Base-by-base conservation (phyloP, 1,140 invertebrate species). In the Heliconius hermathena region DNA sequence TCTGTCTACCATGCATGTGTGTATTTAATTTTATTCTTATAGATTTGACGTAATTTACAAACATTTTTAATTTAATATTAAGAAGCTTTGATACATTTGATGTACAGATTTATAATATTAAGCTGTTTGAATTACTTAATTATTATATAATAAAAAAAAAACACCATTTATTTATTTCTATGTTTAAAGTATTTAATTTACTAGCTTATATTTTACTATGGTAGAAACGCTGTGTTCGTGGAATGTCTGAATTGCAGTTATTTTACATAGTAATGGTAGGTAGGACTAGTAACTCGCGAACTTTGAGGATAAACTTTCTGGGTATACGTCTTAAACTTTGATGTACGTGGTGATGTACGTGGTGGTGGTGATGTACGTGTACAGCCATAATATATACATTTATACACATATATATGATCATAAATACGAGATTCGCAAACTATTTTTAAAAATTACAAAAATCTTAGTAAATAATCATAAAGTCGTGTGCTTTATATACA, bases 271-370 rank as follows among this genome's bases (percentile, higher is more conserved):
- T 84, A 84, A 87, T 83, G 84, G 83, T 80, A 75, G 82, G 66
- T 78, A 78, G 80, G 80, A 81, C 79, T 83, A 81, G 80, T 80
- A 81, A 84, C 79, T 84, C 83, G 81, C 38, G 74, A 88, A 87
- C 85, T 87, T 88, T 82, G 82, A 80, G 85, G 81, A 83, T 84
- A 86, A 91, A 91, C 83, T 89, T 89, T 76, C 77, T 80, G 88
- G 87, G 80, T 85, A 91, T 91, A 87, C 86, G 87, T 91, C 89
- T 88, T 84, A 90, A 91, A 90, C 85, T 91, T 91, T 83, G 78
- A 82, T 82, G 83, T 83, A 89, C 82, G 86, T 86, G 88, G 84
- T 83, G 78, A 82, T 82, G 83, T 83, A 89, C 82, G 86, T 86
- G 88, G 84, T n/a, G n/a, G 86, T 86, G 88, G 84, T 83, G 78